Evolutionary conservation across 2,113 vertebrate species (phyloP).

Genomic region (Urocitellus parryii): DNA sequence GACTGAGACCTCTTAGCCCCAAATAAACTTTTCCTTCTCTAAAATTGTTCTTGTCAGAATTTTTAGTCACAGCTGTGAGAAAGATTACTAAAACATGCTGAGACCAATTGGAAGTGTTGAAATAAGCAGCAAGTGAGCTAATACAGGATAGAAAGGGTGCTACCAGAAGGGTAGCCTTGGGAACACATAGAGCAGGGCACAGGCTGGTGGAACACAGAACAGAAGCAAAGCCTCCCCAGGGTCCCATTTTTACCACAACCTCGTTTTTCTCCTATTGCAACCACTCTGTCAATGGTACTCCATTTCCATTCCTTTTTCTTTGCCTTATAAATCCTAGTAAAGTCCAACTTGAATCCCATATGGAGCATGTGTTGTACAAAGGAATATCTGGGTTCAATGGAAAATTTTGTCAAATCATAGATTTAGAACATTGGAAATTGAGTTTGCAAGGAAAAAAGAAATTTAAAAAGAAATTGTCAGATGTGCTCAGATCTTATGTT

Average conservation of each 20-base stretch:
- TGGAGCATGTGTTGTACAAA: not conserved
- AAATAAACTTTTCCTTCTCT: too few species aligned
- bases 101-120: not conserved
- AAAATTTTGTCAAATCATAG: not conserved
- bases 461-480: not conserved
- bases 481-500: not conserved
- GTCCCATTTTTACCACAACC: too few species aligned
- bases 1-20: too few species aligned
- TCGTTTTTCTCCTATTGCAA: rapidly evolving
- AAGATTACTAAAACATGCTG: too few species aligned
- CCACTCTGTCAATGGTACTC: rapidly evolving
- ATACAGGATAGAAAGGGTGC: not conserved
- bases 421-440: not conserved
- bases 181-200: rapidly evolving
- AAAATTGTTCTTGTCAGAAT: too few species aligned
- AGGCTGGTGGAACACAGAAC: not conserved
- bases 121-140: not conserved
- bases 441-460: not conserved
- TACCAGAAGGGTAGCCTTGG: too few species aligned
- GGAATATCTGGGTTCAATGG: not conserved
- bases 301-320: not conserved
- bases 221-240: not conserved
- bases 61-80: too few species aligned
- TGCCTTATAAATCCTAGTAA: not conserved
- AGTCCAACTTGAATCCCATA: not conserved